These are phyloP conservation scores for Drosophila dunni DNA, from an alignment of 1,140 invertebrate genomes.

Conservation along the genomic window DNA sequence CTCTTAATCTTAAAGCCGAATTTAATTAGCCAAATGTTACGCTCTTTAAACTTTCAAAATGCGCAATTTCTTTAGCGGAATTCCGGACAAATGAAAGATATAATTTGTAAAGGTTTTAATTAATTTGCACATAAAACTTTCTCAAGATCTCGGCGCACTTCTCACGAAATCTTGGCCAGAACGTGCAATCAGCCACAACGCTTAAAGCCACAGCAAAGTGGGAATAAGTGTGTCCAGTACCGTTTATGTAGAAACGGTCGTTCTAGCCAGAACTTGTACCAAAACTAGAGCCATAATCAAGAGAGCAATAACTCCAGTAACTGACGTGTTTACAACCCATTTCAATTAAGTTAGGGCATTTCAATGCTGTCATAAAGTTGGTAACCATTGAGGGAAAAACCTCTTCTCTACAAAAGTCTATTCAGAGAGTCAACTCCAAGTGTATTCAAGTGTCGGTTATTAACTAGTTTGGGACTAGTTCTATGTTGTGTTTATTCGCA, in stretches of 20 bases:
- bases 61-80: constrained; percentile 70
- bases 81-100: constrained; percentile 56
- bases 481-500: constrained; percentile 24
- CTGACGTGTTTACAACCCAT: constrained; percentile 10
- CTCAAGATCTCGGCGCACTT: constrained; percentile 50
- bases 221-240: constrained; percentile 45
- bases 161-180: constrained; percentile 51
- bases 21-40: constrained; percentile 66
- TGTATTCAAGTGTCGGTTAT: constrained; percentile 1
- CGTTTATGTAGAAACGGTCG: constrained; percentile 55
- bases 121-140: constrained; percentile 76
- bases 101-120: constrained; percentile 54
- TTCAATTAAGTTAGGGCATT: not conserved
- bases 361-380: no score
- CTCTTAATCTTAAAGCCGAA: not conserved
- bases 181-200: constrained; percentile 32
- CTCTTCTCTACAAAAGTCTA: no score
- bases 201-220: constrained; percentile 8
- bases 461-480: not conserved
- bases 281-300: constrained; percentile 30
- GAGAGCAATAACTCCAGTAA: constrained; percentile 13
- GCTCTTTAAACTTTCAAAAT: constrained; percentile 64
- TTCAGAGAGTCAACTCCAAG: no score
- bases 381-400: not conserved
- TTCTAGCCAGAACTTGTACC: constrained; percentile 38